Evolutionary conservation across 2,113 vertebrate species (phyloP).

Genomic region (Copsychus sechellarum): DNA sequence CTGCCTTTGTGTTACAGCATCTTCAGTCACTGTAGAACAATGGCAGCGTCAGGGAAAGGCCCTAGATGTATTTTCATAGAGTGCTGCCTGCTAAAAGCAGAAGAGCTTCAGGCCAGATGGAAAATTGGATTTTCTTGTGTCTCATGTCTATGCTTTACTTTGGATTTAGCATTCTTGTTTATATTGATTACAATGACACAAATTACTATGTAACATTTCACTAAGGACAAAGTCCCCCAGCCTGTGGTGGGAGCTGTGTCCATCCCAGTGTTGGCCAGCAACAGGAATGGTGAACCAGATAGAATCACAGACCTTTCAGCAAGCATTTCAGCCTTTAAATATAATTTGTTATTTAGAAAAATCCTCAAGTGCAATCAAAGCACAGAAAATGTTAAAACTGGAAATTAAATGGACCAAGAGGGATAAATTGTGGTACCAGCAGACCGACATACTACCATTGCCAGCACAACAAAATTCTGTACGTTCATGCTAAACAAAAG

Average conservation of each 20-base stretch:
- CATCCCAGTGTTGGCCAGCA: accelerated
- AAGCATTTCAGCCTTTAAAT: not conserved
- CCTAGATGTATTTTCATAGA: not conserved
- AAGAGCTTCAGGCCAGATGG: not conserved
- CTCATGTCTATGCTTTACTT: no score
- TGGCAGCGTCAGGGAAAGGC: not conserved
- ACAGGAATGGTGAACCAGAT: not conserved
- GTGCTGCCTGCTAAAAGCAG: not conserved
- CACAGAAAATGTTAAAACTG: not conserved
- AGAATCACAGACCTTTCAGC: not conserved
- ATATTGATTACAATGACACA: no score
- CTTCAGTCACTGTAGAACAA: not conserved
- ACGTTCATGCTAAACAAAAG: not conserved
- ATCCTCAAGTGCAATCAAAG: not conserved
- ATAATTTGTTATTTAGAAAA: not conserved
- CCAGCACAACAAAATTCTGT: not conserved
- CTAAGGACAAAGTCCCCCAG: not conserved
- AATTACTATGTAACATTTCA: no score
- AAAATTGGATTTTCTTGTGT: no score
- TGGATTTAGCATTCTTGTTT: no score
- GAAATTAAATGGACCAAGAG: not conserved
- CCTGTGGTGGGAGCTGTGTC: not conserved
- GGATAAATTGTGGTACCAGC: not conserved
- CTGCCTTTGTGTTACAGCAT: accelerated
- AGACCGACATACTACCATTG: accelerated